Percentiles rank a stretch among this genome's conserved stretches.
Conservation (phyloP, 2,113 vertebrate species). For the Festucalex cinctus region DNA sequence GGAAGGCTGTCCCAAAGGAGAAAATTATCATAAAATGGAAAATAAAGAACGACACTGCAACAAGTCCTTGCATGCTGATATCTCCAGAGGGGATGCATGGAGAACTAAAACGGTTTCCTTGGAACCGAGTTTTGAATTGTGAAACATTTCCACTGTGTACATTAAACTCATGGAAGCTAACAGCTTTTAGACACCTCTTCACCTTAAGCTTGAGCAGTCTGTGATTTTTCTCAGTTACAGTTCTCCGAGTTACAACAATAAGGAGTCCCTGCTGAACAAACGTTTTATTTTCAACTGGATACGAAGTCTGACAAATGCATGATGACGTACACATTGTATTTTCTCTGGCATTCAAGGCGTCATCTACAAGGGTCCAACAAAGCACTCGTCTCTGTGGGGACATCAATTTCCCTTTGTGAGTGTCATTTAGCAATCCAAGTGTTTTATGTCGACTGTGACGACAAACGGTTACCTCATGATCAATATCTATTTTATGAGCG, state of each 20-base stretch:
- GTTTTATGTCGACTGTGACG: not conserved
- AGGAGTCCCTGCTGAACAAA: not conserved
- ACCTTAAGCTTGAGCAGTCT: not conserved
- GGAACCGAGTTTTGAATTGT: conserved; percentile 21
- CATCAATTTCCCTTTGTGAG: not conserved
- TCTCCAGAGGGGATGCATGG: conserved; percentile 31
- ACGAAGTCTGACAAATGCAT: not conserved
- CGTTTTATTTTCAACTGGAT: not conserved
- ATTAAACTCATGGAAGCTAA: conserved; percentile 4
- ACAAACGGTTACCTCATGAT: not conserved
- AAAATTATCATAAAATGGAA: conserved; percentile 22
- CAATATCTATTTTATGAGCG: not conserved
- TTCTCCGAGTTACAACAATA: not conserved
- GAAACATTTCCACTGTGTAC: conserved; percentile 27
- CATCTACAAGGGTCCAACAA: conserved; percentile 2
- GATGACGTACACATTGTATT: not conserved
- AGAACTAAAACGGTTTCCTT: conserved; percentile 29
- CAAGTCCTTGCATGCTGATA: conserved; percentile 44
- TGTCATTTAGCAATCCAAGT: conserved; percentile 22
- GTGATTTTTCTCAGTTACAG: not conserved
- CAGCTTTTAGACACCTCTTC: not conserved
- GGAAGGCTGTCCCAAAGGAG: not conserved
- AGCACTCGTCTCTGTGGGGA: conserved; percentile 7
- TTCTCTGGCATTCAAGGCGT: not conserved
- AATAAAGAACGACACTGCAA: not conserved